Evolutionary conservation across 2,888 invertebrate genomes (phyloP).

Genomic region (Spatulosminthurus flaviceps): DNA sequence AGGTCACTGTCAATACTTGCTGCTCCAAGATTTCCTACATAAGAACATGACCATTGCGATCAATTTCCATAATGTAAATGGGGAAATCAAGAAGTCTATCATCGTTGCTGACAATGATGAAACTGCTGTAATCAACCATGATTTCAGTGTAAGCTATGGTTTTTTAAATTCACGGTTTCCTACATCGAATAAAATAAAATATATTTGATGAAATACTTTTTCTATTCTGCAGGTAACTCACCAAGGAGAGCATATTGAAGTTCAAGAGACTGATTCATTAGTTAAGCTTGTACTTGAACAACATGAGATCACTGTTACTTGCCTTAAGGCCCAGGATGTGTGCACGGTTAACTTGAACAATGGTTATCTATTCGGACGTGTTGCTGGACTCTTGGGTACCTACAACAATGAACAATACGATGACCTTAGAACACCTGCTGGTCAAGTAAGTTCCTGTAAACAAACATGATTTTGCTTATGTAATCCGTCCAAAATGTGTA

Average conservation of each 20-base stretch:
- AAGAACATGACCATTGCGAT: conserved; percentile 85
- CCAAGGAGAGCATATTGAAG: conserved; percentile 10
- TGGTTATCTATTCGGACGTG: conserved; percentile 87
- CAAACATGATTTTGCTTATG: neutral
- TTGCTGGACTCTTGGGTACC: conserved; percentile 87
- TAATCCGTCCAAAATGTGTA: neutral
- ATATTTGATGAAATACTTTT: too few species aligned
- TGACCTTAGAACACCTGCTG: conserved; percentile 80
- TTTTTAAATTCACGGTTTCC: too few species aligned
- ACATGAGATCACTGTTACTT: conserved; percentile 72
- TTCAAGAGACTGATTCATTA: neutral
- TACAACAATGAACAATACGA: conserved; percentile 89
- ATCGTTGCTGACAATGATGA: conserved; percentile 74
- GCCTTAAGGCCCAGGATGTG: conserved; percentile 73
- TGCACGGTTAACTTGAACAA: conserved; percentile 76
- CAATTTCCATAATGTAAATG: conserved; percentile 69
- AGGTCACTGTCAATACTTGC: conserved; percentile 83
- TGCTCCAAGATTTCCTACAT: conserved; percentile 84
- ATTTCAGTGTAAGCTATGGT: conserved; percentile 73
- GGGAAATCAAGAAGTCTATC: conserved; percentile 73
- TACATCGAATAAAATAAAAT: too few species aligned
- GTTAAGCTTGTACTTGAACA: conserved; percentile 22
- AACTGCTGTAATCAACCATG: conserved; percentile 73
- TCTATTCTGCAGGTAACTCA: neutral
- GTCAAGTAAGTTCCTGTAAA: conserved; percentile 70